Evolutionary conservation across 2,888 invertebrate species (phyloP).

Genomic region (Hartigia nigra): DNA sequence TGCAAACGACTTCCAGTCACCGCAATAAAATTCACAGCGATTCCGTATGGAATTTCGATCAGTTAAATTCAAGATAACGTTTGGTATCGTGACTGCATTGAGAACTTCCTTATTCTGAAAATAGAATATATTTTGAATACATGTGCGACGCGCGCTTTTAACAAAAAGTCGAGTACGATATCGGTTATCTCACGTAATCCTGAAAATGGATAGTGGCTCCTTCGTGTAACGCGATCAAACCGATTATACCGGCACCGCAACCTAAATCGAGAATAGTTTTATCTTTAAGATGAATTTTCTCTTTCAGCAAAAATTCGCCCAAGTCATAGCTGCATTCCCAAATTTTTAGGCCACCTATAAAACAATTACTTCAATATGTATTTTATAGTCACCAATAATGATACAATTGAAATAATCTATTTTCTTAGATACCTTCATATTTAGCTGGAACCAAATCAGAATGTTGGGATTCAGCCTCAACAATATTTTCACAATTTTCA

Average conservation of each 20-base stretch:
- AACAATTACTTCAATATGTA: constrained; percentile 25
- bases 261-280: constrained; percentile 86
- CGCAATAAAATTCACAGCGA: constrained; percentile 70
- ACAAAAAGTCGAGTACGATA: not conserved
- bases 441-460: constrained; percentile 81
- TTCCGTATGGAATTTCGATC: constrained; percentile 60
- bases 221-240: constrained; percentile 78
- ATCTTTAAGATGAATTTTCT: constrained; percentile 64
- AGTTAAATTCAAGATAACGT: constrained; percentile 76
- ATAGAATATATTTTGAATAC: not conserved
- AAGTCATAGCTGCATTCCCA: constrained; percentile 96
- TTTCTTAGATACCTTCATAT: constrained; percentile 77
- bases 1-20: constrained; percentile 79
- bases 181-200: constrained; percentile 81
- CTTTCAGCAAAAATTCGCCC: constrained; percentile 72
- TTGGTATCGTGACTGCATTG: constrained; percentile 83
- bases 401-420: constrained; percentile 6
- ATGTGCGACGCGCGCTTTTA: not conserved
- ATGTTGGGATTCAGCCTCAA: constrained; percentile 73
- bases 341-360: constrained; percentile 89
- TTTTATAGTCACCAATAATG: constrained; percentile 7
- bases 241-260: constrained; percentile 91
- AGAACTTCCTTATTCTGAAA: constrained; percentile 87
- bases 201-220: constrained; percentile 83
- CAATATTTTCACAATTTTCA: constrained; percentile 60